Percentiles rank a stretch among this genome's conserved stretches.
Conservation (phyloP, 2,797 vertebrate species). For the Antennarius maculatus region DNA sequence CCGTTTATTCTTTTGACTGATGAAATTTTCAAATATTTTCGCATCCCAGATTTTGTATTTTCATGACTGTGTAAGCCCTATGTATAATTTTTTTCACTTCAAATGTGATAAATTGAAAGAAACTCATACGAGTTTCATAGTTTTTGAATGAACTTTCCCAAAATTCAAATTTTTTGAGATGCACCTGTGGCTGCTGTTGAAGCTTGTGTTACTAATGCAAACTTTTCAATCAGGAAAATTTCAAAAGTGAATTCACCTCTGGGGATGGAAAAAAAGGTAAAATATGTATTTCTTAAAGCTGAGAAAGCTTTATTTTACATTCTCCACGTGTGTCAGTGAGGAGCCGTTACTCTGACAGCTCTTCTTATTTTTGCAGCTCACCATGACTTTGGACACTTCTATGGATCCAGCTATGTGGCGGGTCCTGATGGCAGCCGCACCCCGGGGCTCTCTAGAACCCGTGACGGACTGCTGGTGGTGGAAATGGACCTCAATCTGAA, state of each 20-base stretch:
- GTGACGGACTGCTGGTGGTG: slow-evolving; percentile 89
- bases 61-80: too few species aligned
- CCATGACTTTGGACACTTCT: slow-evolving; percentile 92
- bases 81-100: too few species aligned
- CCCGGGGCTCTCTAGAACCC: slow-evolving; percentile 89
- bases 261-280: slow-evolving; percentile 93
- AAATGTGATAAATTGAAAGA: too few species aligned
- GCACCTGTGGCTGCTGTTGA: too few species aligned
- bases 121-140: too few species aligned
- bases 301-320: not conserved
- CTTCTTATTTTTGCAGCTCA: slow-evolving; percentile 83
- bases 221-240: slow-evolving; percentile 85
- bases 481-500: slow-evolving; percentile 97
- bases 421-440: slow-evolving; percentile 91
- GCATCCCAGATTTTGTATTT: too few species aligned
- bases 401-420: slow-evolving; percentile 96
- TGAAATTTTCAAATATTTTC: too few species aligned
- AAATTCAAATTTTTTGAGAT: too few species aligned
- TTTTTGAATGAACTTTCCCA: too few species aligned
- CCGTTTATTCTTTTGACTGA: too few species aligned
- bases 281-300: not conserved
- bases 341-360: not conserved
- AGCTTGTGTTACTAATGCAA: slow-evolving; percentile 19
- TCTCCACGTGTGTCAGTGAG: too few species aligned
- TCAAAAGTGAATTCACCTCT: slow-evolving; percentile 93